Conservation (phyloP, 2,113 vertebrate genomes). For the Clarias batrachus region DNA sequence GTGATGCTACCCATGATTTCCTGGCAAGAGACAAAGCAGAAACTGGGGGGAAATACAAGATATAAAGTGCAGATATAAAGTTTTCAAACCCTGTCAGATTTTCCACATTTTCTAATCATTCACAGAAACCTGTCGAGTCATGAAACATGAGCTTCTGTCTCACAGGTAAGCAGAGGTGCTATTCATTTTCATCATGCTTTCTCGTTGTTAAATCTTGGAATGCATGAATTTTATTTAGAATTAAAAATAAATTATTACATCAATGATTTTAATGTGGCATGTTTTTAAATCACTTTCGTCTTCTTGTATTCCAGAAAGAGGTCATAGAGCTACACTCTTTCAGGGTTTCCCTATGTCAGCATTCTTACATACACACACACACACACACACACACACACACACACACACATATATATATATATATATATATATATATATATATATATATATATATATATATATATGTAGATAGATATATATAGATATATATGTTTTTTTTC, state of each 20-base stretch:
- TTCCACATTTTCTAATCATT: neutral
- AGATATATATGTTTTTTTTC: neutral
- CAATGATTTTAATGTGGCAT: neutral
- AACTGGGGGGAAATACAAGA: neutral
- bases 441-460: too few species aligned
- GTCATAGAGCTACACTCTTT: neutral
- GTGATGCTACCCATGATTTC: too few species aligned
- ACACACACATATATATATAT: too few species aligned
- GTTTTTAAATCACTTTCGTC: neutral
- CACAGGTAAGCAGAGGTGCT: neutral
- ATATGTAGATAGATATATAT: too few species aligned
- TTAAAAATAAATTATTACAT: neutral
- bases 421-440: too few species aligned
- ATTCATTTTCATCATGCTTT: neutral
- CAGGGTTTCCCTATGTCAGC: neutral
- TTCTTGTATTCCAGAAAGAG: neutral
- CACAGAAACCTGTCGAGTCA: neutral
- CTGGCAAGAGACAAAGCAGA: neutral
- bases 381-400: too few species aligned
- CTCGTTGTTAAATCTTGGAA: neutral
- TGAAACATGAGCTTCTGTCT: neutral
- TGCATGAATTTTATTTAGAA: neutral
- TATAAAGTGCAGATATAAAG: too few species aligned
- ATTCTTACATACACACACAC: too few species aligned
- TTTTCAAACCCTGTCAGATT: too few species aligned